Evolutionary conservation across 1,140 invertebrate genomes (phyloP), one percentile per base, ranked within the genome.

Genomic region (Coenobita brevimanus): DNA sequence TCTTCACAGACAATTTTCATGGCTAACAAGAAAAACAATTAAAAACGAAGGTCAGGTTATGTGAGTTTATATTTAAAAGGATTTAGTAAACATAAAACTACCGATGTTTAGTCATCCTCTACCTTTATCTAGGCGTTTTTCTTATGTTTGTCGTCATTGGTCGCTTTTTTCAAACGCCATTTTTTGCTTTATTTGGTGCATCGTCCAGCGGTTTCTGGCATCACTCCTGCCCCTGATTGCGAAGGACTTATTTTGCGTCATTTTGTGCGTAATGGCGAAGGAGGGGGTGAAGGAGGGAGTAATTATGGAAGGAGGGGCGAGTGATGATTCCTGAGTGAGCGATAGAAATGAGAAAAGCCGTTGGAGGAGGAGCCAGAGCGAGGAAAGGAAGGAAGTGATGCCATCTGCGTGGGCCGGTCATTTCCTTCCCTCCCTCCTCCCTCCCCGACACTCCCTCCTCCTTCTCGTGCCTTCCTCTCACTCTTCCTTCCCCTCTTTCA

Each of bases 291-390:
- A 21, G 43, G 21, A 13, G 43, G 21, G 15, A 54, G 46, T 43
- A 3, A 24, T 6, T 24, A 17, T 36, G 71, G 24, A 43, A 75
- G 17, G 43, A 33, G 75, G 41, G 8, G 21, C 33, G n/a, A 71
- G 43, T 6, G 43, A n/a, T n/a, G n/a, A n/a, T n/a, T n/a, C 33
- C 24, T 3, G 43, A 50, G 41, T 78, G 75, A 78, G 17, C 75
- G 75, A 78, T 50, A 24, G 43, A 50, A 50, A 54, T 50, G 75
- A 78, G 75, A 78, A 78, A 78, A 78, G 46, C 75, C 75, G 75
- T 78, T 78, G 71, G 46, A 36, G 64, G 46, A 50, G 6, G 6
- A 50, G 46, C 46, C n/a, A 50, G 17, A 50, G 46, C 6, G 46
- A 50, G 46, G 46, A 50, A 17, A 50, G 46, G 17, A 17, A 50